A percentile compares a stretch with the other conserved stretches of the same genome.
These are phyloP conservation scores for Zaprionus ornatus DNA, from an alignment of 1,140 invertebrate species.

Conservation along the genomic window DNA sequence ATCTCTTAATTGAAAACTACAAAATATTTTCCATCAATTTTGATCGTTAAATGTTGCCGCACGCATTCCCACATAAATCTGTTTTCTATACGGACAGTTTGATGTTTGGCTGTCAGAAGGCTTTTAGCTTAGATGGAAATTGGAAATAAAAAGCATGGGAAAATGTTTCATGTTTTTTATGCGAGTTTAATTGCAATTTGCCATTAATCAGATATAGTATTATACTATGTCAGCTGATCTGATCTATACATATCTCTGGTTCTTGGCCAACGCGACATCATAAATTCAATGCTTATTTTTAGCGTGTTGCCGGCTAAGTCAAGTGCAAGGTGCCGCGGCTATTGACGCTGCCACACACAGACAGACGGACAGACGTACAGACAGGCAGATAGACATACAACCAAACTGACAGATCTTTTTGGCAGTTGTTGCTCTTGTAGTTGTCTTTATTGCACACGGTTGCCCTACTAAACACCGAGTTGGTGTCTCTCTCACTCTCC, in stretches of 20 bases:
- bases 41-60: constrained; percentile 49
- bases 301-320: constrained; percentile 47
- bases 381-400: constrained; percentile 28
- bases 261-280: constrained; percentile 44
- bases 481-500: not conserved
- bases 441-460: constrained; percentile 11
- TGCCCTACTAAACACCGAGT: not conserved
- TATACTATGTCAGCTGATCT: not conserved
- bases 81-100: constrained; percentile 40
- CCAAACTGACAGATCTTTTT: constrained; percentile 19
- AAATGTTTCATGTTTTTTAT: constrained; percentile 29
- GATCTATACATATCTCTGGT: constrained; percentile 3
- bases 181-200: constrained; percentile 9
- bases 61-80: constrained; percentile 25
- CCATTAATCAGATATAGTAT: not conserved
- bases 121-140: constrained; percentile 50
- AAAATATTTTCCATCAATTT: constrained; percentile 34
- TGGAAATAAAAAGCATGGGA: not conserved
- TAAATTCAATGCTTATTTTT: constrained; percentile 69
- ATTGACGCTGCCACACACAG: constrained; percentile 51
- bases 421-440: constrained; percentile 32
- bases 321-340: constrained; percentile 69
- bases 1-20: constrained; percentile 41
- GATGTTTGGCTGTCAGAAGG: constrained; percentile 67
- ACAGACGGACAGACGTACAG: constrained; percentile 3